Base-by-base conservation (phyloP, 53 echinoderm and acorn worm species). In the Echinarachnius parma region DNA sequence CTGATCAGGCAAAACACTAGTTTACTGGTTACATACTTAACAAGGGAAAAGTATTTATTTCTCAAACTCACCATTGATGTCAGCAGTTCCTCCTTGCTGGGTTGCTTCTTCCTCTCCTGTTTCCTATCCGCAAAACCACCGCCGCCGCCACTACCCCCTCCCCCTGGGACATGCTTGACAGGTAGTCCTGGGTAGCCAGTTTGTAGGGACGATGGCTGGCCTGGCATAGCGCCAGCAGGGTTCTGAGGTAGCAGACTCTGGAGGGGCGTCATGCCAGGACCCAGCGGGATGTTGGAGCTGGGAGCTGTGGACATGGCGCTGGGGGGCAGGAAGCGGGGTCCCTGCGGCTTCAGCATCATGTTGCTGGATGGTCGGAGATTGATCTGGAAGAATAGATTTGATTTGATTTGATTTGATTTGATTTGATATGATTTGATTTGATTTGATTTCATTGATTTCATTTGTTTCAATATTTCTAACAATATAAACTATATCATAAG, bases 321-420 rank as follows among this genome's bases (percentile, higher is more conserved):
- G 18, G 94, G 87, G 2, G 91, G 91, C 4, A 87, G 69, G 87
- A 87, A 92, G 27, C 89, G 78, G 19, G 89, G 95, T 13, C 84
- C 87, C 66, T 95, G 95, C 0, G 95, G 95, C 47, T 95, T 95
- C 34, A 95, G 77, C 32, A 91, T 60, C 77, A 91, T 83, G 53
- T 69, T 81, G 68, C 58, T 55, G 0, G 92, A 77, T 24, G 90
- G 81, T 21, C 93, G 91, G 2, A 91, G 80, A 69, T 86, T 95
- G 56, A 95, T 75, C 95, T 95, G 86, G 7, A 36, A 18, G 13
- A 28, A n/a, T n/a, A n/a, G n/a, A n/a, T n/a, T n/a, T n/a, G n/a
- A n/a, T n/a, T n/a, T n/a, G n/a, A n/a, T n/a, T 9, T 42, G 42
- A 42, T n/a, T n/a, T n/a, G n/a, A n/a, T n/a, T n/a, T n/a, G n/a